These are phyloP conservation scores for Oxytorus armatus DNA, from an alignment of 2,888 invertebrate genomes.

Conservation along the genomic window DNA sequence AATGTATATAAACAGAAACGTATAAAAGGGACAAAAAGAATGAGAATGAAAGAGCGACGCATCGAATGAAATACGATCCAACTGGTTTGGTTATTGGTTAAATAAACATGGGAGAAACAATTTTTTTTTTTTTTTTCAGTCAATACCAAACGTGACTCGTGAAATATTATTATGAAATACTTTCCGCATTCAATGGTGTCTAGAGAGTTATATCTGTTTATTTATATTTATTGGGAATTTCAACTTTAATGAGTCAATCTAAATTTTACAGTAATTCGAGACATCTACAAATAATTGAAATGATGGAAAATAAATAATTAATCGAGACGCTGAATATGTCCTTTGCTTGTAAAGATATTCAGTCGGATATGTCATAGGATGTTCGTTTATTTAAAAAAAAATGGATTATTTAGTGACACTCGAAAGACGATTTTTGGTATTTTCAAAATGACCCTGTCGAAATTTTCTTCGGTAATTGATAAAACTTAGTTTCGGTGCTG, in stretches of 20 bases:
- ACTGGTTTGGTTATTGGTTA: conserved; percentile 39
- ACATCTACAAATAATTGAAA: no score
- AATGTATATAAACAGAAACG: conserved; percentile 1
- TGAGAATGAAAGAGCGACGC: background rate
- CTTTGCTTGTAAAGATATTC: no score
- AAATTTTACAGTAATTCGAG: background rate
- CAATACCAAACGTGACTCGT: background rate
- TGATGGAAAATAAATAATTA: no score
- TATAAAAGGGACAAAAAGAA: background rate
- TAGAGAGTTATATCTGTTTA: background rate
- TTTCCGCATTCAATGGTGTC: conserved; percentile 35
- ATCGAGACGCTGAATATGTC: no score
- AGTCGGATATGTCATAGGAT: no score
- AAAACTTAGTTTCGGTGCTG: no score
- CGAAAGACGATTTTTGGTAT: no score
- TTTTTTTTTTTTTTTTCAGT: conserved; percentile 16
- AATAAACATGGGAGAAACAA: conserved; percentile 43
- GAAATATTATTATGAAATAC: conserved; percentile 27
- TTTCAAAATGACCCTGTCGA: no score
- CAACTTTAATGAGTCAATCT: background rate
- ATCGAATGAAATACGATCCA: conserved; percentile 55
- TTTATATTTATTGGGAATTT: background rate
- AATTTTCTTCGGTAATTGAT: no score
- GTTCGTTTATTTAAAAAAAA: no score
- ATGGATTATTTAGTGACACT: no score